Evolutionary conservation across 2,888 invertebrate species (phyloP).

Genomic region (Agriotes lineatus): DNA sequence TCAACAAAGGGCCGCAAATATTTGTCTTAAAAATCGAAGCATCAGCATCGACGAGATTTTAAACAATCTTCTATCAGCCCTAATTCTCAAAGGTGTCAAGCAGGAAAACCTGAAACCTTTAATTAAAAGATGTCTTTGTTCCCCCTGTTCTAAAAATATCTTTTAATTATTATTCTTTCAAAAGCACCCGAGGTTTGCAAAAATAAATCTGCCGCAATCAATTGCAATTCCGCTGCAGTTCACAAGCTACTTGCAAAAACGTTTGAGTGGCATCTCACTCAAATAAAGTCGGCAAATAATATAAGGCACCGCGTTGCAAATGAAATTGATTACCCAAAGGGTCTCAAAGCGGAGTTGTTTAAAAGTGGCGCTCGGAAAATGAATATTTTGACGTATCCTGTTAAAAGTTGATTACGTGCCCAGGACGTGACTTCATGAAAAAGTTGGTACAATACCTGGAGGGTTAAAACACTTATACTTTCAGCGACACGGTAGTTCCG

Average conservation of each 20-base stretch:
- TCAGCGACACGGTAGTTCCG: too few species aligned
- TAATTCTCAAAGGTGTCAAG: background rate
- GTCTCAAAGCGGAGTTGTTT: background rate
- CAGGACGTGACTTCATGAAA: background rate
- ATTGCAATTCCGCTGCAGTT: background rate
- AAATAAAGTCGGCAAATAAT: background rate
- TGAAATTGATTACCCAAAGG: background rate
- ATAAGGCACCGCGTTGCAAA: background rate
- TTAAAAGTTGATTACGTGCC: background rate
- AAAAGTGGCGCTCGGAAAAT: background rate
- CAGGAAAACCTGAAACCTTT: background rate
- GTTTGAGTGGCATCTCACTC: background rate
- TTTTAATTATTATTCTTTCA: background rate
- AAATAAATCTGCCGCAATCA: too few species aligned
- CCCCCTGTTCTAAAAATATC: background rate
- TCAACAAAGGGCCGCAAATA: too few species aligned
- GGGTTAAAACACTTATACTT: too few species aligned
- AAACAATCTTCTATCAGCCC: too few species aligned
- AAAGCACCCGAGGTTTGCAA: too few species aligned
- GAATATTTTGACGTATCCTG: background rate
- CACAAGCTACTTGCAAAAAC: background rate
- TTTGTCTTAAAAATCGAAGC: too few species aligned
- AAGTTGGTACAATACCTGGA: background rate
- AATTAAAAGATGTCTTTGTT: background rate
- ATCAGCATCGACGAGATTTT: too few species aligned